Base-by-base conservation (phyloP, 2,888 invertebrate species). In the Cacoxenus indagator region DNA sequence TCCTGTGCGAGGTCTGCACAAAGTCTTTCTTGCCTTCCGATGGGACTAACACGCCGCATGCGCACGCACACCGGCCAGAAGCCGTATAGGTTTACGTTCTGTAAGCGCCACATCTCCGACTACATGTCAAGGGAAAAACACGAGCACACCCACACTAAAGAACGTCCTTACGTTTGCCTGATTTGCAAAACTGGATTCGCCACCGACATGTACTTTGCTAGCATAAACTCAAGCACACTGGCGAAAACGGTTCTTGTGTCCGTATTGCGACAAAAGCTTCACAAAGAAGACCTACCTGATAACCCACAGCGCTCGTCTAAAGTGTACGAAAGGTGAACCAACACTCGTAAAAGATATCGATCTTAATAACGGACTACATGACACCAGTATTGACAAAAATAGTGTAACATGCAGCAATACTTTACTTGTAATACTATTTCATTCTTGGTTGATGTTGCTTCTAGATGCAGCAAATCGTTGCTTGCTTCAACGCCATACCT, bases 81-180 rank as follows among this genome's bases (percentile, higher is more conserved):
- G 72, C 88, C 88, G 0, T 88, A 88, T 64, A 78, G 83, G 17
- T 88, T 88, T 29, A 78, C 78, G 19, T 87, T 82, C 67, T 88
- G 88, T 61, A 86, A 87, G 9, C 81, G 88, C 1, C 82, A 86
- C 0, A 88, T 88, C 70, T 88, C 88, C 1, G 88, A 88, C 70
- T 88, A 87, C 71, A 88, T 88, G 1, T 88, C 87, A 69, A 84
- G 88, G 61, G 87, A 87, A 43, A 88, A 88, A 70, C 88, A 88
- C 64, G 88, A 88, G 68, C 82, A 88, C 17, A 88, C 87, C 0
- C 88, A 88, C 59, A 88, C 88, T 1, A 88, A 88, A 0, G 88
- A 88, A 59, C 77, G 88, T 2, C 88, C 88, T 0, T 88, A 88
- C 43, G 71, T 73, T 1, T 88, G 88, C 54, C 67, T 74, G 55